Evolutionary conservation across 2,113 vertebrate species (phyloP).

Genomic region (Equus quagga): DNA sequence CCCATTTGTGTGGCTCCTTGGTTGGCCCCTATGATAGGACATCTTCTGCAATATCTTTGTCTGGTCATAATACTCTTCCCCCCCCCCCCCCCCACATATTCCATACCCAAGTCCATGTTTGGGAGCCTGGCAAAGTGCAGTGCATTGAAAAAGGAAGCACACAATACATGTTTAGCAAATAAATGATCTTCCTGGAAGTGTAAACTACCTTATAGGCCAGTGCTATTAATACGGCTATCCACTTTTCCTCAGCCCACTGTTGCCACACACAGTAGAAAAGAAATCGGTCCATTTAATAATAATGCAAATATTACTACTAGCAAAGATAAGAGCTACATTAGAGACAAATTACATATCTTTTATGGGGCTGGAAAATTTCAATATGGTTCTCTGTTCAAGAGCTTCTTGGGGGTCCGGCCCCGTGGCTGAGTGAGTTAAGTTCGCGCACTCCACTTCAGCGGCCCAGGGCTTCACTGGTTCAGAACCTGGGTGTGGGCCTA

Average conservation of each 20-base stretch:
- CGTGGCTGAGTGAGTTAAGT: no score
- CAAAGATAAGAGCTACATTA: neutral
- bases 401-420: neutral
- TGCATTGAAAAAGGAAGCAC: neutral
- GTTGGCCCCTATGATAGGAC: neutral
- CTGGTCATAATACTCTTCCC: neutral
- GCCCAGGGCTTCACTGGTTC: no score
- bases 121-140: neutral
- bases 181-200: neutral
- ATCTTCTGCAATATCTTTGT: neutral
- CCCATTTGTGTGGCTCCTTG: neutral
- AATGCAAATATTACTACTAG: neutral
- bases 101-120: neutral
- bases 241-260: neutral
- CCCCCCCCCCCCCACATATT: neutral
- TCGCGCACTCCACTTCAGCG: no score
- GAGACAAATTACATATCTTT: neutral
- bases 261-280: neutral
- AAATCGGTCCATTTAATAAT: constrained; percentile 12
- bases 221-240: neutral
- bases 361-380: neutral
- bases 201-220: neutral
- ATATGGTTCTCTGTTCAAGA: neutral
- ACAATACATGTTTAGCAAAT: neutral
- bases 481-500: no score